Evolutionary conservation across 2,888 invertebrate species (phyloP).

Genomic region (Amphipoea lucens): DNA sequence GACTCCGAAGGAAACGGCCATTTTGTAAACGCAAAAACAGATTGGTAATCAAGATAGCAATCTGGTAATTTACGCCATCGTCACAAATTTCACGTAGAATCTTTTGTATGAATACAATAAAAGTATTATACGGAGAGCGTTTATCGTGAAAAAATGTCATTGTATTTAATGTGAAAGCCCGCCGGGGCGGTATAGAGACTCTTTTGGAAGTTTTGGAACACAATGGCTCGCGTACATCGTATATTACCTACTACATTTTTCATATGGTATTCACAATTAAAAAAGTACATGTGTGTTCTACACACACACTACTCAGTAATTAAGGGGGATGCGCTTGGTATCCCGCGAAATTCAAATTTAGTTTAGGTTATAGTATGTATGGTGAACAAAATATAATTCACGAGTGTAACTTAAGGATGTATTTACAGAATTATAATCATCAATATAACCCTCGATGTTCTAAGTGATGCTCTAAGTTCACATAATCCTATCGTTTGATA

Average conservation of each 20-base stretch:
- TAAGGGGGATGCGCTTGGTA: background rate
- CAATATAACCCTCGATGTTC: no score
- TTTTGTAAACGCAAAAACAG: conserved; percentile 29
- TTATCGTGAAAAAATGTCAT: conserved; percentile 69
- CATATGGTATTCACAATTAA: conserved; percentile 62
- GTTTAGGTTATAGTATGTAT: no score
- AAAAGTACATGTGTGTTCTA: conserved; percentile 48
- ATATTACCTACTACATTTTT: conserved; percentile 69
- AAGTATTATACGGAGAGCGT: conserved; percentile 48
- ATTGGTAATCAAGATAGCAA: conserved; percentile 59
- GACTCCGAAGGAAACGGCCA: conserved; percentile 12
- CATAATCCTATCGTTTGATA: no score
- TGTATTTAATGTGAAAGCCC: conserved; percentile 68
- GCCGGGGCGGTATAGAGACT: conserved; percentile 52
- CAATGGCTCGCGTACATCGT: conserved; percentile 65
- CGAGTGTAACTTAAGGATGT: no score
- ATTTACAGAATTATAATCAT: no score
- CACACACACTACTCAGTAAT: conserved; percentile 44
- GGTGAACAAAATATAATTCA: no score
- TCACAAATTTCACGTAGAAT: conserved; percentile 34
- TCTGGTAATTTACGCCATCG: conserved; percentile 52
- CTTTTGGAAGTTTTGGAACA: conserved; percentile 54
- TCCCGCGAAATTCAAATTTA: no score
- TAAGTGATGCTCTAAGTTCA: no score
- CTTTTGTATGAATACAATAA: conserved; percentile 52